A percentile compares a stretch with the other conserved stretches of the same genome.
Conservation (phyloP, 2,888 invertebrate species). For the Yponomeuta plumbellus region DNA sequence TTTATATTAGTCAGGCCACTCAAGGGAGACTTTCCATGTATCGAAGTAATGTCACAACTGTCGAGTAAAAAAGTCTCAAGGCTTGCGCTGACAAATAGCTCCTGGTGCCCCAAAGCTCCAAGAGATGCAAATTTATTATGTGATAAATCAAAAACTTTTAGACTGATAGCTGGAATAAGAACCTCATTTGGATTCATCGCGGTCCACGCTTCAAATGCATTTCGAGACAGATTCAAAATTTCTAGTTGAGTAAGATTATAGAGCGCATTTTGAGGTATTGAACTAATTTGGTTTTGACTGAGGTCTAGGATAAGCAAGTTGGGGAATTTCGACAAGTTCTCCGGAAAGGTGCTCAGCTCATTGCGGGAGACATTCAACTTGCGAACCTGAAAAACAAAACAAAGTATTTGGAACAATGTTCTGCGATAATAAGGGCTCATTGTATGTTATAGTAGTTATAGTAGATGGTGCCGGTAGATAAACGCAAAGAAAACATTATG, state of each 20-base stretch:
- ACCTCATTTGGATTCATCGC: conserved; percentile 73
- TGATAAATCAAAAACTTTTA: conserved; percentile 79
- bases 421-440: no score
- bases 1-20: conserved; percentile 70
- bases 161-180: conserved; percentile 60
- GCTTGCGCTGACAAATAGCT: conserved; percentile 75
- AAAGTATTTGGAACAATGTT: conserved; percentile 13
- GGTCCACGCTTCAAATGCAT: conserved; percentile 77
- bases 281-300: conserved; percentile 70
- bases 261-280: conserved; percentile 64
- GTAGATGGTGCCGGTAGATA: not conserved
- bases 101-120: conserved; percentile 61
- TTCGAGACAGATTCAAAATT: conserved; percentile 78
- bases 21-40: conserved; percentile 68
- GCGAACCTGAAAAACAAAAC: conserved; percentile 71
- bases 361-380: conserved; percentile 82
- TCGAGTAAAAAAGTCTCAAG: conserved; percentile 77
- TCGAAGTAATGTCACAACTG: conserved; percentile 76
- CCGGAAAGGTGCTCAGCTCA: conserved; percentile 74
- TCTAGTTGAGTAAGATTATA: conserved; percentile 74
- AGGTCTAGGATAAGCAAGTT: conserved; percentile 51
- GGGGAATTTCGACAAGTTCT: conserved; percentile 39
- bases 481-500: not conserved
- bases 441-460: no score
- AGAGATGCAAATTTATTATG: conserved; percentile 77